phyloP scores from a whole-genome alignment of 92 coral and sea anemone species.

The Heteractis magnifica region DNA sequence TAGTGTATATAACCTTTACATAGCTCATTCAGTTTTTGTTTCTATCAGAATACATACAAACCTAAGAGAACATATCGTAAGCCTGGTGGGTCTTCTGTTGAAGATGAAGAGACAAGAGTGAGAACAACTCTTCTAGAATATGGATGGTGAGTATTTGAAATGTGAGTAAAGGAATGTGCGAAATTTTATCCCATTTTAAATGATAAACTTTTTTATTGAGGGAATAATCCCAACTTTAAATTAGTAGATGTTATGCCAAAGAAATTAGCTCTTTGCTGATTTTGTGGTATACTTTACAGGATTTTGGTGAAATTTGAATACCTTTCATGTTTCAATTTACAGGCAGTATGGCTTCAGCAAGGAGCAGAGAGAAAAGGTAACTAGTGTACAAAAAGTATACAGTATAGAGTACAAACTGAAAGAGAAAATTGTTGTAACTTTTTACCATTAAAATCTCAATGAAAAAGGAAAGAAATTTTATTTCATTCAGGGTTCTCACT shows the following conservation, averaged over 20 bases:
- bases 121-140: slow-evolving; percentile 75
- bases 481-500: too few species aligned
- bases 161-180: neutral
- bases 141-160: slow-evolving; percentile 75
- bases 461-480: too few species aligned
- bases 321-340: slow-evolving; percentile 5
- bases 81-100: slow-evolving; percentile 69
- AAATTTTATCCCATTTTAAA: too few species aligned
- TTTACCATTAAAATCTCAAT: too few species aligned
- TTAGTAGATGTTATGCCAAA: too few species aligned
- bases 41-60: slow-evolving; percentile 72
- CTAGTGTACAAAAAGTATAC: neutral
- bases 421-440: too few species aligned
- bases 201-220: too few species aligned
- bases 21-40: neutral
- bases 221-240: too few species aligned
- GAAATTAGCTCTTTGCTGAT: too few species aligned
- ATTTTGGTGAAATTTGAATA: neutral
- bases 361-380: slow-evolving; percentile 89
- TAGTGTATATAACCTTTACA: too few species aligned
- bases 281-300: too few species aligned
- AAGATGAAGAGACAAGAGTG: slow-evolving; percentile 85
- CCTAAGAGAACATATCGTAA: slow-evolving; percentile 86
- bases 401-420: neutral
- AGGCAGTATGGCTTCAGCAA: slow-evolving; percentile 99